Percentiles rank a stretch among this genome's conserved stretches.
These are phyloP conservation scores for Noctuana brunneofusca DNA, from an alignment of 2,888 invertebrate species.

Conservation along the genomic window DNA sequence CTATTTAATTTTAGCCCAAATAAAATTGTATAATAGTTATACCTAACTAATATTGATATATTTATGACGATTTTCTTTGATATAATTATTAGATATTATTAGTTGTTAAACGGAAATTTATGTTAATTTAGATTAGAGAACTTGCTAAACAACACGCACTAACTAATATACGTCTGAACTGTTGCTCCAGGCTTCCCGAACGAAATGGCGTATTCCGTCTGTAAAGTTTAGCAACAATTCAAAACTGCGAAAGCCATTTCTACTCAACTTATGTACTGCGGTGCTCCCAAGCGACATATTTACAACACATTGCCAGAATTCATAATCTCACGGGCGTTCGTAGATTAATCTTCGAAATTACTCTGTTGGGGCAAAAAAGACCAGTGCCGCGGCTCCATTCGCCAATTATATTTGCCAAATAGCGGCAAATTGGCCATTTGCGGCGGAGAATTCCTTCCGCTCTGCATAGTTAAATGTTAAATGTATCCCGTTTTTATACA, in stretches of 20 bases:
- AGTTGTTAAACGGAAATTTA: too few relatives aligned
- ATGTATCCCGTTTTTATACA: slow-evolving; percentile 34
- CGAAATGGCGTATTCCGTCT: not conserved
- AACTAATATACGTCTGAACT: not conserved
- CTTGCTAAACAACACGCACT: not conserved
- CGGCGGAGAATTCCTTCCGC: slow-evolving; percentile 64
- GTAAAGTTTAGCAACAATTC: slow-evolving; percentile 9
- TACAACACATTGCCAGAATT: slow-evolving; percentile 58
- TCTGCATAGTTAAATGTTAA: slow-evolving; percentile 58
- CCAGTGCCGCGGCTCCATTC: slow-evolving; percentile 57
- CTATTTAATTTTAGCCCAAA: too few relatives aligned
- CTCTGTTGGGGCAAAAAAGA: slow-evolving; percentile 58
- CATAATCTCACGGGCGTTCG: slow-evolving; percentile 66
- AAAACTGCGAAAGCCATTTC: slow-evolving; percentile 14
- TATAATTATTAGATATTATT: too few relatives aligned
- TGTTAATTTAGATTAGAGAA: not conserved
- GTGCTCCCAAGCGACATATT: slow-evolving; percentile 37
- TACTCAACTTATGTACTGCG: not conserved
- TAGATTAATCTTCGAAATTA: slow-evolving; percentile 69
- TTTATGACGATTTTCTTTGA: too few relatives aligned
- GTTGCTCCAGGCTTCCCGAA: not conserved
- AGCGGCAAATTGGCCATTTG: slow-evolving; percentile 72
- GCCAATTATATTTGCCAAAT: slow-evolving; percentile 63
- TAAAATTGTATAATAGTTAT: too few relatives aligned
- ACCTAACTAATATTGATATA: too few relatives aligned